Base-by-base conservation (phyloP, 2,113 vertebrate genomes). In the Gasterosteus nipponicus region DNA sequence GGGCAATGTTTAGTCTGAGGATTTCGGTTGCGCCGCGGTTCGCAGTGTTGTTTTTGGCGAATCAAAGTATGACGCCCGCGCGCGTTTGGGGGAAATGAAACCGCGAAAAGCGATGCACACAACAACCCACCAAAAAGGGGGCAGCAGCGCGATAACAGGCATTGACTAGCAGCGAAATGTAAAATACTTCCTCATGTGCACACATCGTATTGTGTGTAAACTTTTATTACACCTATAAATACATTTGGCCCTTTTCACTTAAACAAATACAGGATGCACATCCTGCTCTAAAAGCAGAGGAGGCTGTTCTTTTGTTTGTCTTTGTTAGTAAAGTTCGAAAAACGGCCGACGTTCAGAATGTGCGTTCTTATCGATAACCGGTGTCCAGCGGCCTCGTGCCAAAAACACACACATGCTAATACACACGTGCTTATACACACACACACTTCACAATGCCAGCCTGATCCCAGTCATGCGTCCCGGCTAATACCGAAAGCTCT, bases 401-500 rank as follows among this genome's bases (percentile, higher is more conserved):
- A 63, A 22, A 80, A 54, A 78, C 63, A 72, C 65, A 41, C 41
- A 66, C 59, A 26, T 26, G 22, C 22, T 26, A 26, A 26, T 26
- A 70, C 33, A 42, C 22, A 39, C 29, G 33, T 49, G 5, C 39
- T 1, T 2, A 31, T 54, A n/a, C 39, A 10, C 51, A 54, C 71
- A 78, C 72, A 69, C 77, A 78, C 61, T 68, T 49, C 73, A 78
- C 65, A 73, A 56, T 57, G 71, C 35, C 35, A 68, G 69, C 76
- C 73, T 84, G 69, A 80, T 82, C 83, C 81, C 7, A 76, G 86
- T 86, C 86, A 88, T 81, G 86, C n/a, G 58, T 78, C 63, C 9
- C 61, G 77, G 81, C 81, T 88, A 78, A 85, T 66, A 58, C 77
- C 53, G 41, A n/a, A n/a, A 66, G 54, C 38, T 42, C 59, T 62